Conservation (phyloP, 2,888 invertebrate species). For the Stratiomys singularior region DNA sequence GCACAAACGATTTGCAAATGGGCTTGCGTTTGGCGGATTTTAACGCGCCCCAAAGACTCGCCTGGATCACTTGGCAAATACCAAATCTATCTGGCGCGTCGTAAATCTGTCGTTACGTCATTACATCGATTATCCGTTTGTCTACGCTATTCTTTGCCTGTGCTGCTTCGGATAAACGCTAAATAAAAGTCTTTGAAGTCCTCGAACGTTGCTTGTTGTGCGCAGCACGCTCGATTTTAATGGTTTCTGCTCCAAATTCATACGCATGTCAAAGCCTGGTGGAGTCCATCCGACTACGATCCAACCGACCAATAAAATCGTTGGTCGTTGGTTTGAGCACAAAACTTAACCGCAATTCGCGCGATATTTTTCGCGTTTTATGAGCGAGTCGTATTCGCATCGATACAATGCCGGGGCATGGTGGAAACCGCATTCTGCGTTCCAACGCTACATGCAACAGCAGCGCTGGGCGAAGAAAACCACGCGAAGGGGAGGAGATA, state of each 20-base stretch:
- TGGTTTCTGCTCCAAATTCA: constrained; percentile 50
- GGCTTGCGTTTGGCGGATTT: background rate
- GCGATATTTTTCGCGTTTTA: constrained; percentile 52
- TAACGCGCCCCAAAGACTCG: background rate
- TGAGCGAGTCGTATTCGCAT: constrained; percentile 32
- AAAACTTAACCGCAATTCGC: constrained; percentile 50
- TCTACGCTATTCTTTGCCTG: background rate
- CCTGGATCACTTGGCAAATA: background rate
- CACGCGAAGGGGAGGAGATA: constrained; percentile 39
- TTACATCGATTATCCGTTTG: background rate
- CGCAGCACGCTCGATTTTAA: background rate
- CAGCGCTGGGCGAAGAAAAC: background rate
- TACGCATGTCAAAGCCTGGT: constrained; percentile 43
- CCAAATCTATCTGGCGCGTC: background rate
- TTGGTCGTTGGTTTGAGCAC: constrained; percentile 22
- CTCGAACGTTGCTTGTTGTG: background rate
- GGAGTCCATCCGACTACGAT: background rate
- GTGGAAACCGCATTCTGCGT: constrained; percentile 35
- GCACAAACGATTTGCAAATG: background rate
- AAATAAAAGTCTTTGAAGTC: background rate
- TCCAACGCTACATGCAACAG: background rate
- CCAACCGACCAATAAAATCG: constrained; percentile 38
- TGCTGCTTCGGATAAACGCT: background rate
- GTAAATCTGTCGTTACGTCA: constrained; percentile 48
- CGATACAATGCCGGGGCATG: background rate